Evolutionary conservation across 2,888 invertebrate genomes (phyloP).

Genomic region (Pseudolycoriella hygida): DNA sequence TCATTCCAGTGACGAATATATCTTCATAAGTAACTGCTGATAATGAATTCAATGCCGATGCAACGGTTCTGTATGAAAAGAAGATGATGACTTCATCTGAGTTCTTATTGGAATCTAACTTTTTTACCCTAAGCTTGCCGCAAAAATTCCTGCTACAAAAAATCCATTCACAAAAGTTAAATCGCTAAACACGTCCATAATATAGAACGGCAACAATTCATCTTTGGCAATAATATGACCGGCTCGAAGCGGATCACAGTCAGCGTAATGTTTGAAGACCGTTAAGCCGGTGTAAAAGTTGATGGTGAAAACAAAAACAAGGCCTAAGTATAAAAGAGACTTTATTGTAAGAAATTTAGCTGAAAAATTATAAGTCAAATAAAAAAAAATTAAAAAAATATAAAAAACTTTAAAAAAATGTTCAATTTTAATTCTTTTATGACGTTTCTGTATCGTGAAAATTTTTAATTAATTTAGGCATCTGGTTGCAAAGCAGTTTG

Average conservation of each 20-base stretch:
- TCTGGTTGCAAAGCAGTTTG: too few relatives aligned
- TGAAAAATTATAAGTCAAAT: neutral
- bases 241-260: conserved; percentile 67
- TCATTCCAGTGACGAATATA: conserved; percentile 53
- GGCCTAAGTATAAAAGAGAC: conserved; percentile 32
- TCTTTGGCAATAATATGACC: conserved; percentile 52
- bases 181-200: conserved; percentile 63
- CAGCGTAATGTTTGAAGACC: conserved; percentile 60
- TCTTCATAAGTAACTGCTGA: conserved; percentile 86
- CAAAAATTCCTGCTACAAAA: conserved; percentile 90
- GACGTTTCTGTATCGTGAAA: too few relatives aligned
- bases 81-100: too few relatives aligned
- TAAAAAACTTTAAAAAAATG: too few relatives aligned
- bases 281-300: conserved; percentile 79
- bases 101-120: too few relatives aligned
- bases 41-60: conserved; percentile 84
- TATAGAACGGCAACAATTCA: conserved; percentile 76
- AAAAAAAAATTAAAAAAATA: too few relatives aligned
- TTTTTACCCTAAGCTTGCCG: conserved; percentile 78
- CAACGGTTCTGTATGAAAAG: conserved; percentile 56
- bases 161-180: conserved; percentile 71
- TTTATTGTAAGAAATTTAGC: neutral
- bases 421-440: too few relatives aligned
- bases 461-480: too few relatives aligned
- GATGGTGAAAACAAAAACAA: conserved; percentile 65